phyloP scores from a whole-genome alignment of 2,797 vertebrate genomes.

The Gymnodraco acuticeps region DNA sequence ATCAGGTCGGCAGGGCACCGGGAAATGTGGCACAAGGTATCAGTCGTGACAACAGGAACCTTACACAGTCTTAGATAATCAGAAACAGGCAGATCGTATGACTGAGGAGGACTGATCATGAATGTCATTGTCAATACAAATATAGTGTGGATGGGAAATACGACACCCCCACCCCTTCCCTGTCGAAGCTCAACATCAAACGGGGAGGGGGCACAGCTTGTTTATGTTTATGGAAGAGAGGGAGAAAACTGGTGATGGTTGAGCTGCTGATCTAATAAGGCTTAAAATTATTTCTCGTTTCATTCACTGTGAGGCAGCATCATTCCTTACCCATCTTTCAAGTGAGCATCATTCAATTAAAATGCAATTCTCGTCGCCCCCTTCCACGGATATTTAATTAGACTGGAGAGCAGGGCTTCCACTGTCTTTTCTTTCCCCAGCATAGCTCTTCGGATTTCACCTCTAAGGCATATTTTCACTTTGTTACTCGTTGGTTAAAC shows the following conservation, averaged over 20 bases:
- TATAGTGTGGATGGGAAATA: conserved; percentile 37
- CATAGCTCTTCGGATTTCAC: conserved; percentile 78
- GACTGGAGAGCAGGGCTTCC: conserved; percentile 76
- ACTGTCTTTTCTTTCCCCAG: conserved; percentile 63
- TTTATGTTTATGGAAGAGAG: conserved; percentile 63
- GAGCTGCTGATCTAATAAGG: conserved; percentile 78
- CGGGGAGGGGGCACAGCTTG: conserved; percentile 38
- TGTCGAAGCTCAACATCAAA: conserved; percentile 52
- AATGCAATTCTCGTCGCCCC: conserved; percentile 82
- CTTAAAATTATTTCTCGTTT: conserved; percentile 75
- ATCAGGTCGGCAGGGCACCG: conserved; percentile 55
- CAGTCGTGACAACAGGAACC: conserved; percentile 57
- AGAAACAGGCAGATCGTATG: conserved; percentile 55
- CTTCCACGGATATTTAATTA: conserved; percentile 83
- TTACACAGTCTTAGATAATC: conserved; percentile 51
- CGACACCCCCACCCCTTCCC: conserved; percentile 13
- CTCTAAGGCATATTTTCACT: conserved; percentile 84
- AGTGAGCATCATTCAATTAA: conserved; percentile 85
- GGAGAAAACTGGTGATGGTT: conserved; percentile 59
- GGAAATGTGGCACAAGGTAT: conserved; percentile 57
- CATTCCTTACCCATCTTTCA: conserved; percentile 78
- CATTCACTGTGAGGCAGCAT: conserved; percentile 72
- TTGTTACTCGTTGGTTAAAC: conserved; percentile 87
- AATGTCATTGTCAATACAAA: conserved; percentile 63
- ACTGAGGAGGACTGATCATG: conserved; percentile 56